Conservation (phyloP, 2,797 vertebrate species). For the Atherinosoma microstoma region DNA sequence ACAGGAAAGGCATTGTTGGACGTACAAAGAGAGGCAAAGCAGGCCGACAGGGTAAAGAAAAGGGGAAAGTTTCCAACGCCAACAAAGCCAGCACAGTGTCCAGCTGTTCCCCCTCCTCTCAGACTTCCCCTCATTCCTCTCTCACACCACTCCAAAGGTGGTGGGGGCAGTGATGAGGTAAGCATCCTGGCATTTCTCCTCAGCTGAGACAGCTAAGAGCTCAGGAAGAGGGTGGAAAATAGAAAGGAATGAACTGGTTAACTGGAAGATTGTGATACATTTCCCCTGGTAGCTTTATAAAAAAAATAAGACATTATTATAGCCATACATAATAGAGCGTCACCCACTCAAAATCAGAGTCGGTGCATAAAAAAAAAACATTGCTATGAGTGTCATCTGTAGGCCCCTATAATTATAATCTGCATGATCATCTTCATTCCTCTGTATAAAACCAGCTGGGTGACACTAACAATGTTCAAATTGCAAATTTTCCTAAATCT, state of each 20-base stretch:
- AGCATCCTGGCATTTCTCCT: constrained; percentile 74
- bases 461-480: no score
- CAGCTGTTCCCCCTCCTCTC: constrained; percentile 36
- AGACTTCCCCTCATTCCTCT: constrained; percentile 50
- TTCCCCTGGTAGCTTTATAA: not conserved
- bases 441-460: not conserved
- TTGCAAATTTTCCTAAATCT: no score
- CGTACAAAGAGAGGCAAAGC: constrained; percentile 61
- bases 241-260: constrained; percentile 22
- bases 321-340: not conserved
- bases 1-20: constrained; percentile 63
- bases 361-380: no score
- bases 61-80: constrained; percentile 66
- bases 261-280: constrained; percentile 16
- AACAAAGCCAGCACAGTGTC: constrained; percentile 74
- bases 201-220: constrained; percentile 61
- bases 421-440: not conserved
- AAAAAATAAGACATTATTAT: not conserved
- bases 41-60: constrained; percentile 52
- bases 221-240: constrained; percentile 51
- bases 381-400: no score
- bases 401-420: no score
- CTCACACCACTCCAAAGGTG: constrained; percentile 52
- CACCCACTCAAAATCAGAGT: no score
- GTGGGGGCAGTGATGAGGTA: constrained; percentile 75